phyloP scores from a whole-genome alignment of 2,797 vertebrate species.

The Triplophysa bombifrons region DNA sequence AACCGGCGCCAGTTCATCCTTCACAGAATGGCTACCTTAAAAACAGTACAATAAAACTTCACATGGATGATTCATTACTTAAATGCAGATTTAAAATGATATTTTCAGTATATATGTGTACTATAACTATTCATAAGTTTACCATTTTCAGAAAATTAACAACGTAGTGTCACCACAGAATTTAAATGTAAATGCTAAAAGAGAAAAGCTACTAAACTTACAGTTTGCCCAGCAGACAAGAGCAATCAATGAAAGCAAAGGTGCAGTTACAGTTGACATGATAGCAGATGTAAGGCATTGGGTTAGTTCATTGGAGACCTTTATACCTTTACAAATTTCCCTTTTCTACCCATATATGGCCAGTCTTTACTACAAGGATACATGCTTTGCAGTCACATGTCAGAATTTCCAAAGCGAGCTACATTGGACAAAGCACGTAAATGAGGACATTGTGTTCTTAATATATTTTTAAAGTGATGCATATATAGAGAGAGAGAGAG shows the following conservation, averaged over 20 bases:
- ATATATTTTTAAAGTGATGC: too few relatives aligned
- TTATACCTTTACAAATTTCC: constrained; percentile 1
- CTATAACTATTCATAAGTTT: too few relatives aligned
- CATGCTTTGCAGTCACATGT: not conserved
- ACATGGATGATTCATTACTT: not conserved
- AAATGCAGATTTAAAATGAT: not conserved
- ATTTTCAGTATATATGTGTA: too few relatives aligned
- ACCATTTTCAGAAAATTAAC: too few relatives aligned
- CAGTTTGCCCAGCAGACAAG: constrained; percentile 39
- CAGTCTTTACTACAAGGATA: too few relatives aligned
- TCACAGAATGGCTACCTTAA: constrained; percentile 53
- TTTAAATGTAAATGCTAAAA: not conserved
- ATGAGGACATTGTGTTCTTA: too few relatives aligned
- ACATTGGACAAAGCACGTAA: not conserved
- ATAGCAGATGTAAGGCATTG: constrained; percentile 18
- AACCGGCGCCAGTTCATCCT: constrained; percentile 51
- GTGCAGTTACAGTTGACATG: constrained; percentile 39
- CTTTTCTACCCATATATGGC: not conserved
- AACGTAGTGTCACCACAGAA: not conserved
- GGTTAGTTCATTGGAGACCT: constrained; percentile 11
- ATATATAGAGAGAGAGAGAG: too few relatives aligned
- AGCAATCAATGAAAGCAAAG: constrained; percentile 28
- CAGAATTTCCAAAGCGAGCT: not conserved
- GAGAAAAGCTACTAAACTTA: constrained; percentile 40
- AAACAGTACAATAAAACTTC: constrained; percentile 21